phyloP scores from a whole-genome alignment of 2,888 invertebrate species.

The Hermodice carunculata region DNA sequence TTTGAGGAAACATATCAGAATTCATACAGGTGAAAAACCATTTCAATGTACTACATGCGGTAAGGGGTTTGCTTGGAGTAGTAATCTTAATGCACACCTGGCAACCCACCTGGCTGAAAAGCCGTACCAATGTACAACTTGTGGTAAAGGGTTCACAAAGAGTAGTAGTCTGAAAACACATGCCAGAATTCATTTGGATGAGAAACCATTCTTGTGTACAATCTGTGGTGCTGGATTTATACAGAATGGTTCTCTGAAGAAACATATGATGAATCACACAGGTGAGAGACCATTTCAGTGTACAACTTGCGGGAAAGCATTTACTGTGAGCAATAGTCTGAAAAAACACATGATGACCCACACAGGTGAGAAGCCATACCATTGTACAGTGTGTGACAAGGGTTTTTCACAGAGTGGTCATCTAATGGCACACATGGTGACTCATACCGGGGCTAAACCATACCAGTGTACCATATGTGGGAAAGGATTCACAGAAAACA shows the following conservation, averaged over 20 bases:
- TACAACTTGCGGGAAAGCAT: neutral
- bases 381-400: neutral
- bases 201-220: neutral
- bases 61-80: neutral
- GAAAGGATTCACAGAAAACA: neutral
- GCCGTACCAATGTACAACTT: neutral
- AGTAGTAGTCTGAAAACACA: neutral
- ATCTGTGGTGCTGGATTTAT: neutral
- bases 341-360: slow-evolving; percentile 1
- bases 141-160: neutral
- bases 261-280: neutral
- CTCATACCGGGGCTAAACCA: neutral
- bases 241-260: neutral
- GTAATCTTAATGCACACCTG: neutral
- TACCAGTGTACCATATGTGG: neutral
- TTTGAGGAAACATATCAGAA: slow-evolving; percentile 1
- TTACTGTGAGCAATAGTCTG: neutral
- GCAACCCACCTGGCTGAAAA: neutral
- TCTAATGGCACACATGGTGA: neutral
- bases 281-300: neutral
- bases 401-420: neutral
- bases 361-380: neutral
- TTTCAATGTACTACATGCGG: neutral
- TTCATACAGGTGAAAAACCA: neutral
- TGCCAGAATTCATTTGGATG: neutral